Evolutionary conservation across 2,888 invertebrate species (phyloP).

Genomic region (Pyralis farinalis): DNA sequence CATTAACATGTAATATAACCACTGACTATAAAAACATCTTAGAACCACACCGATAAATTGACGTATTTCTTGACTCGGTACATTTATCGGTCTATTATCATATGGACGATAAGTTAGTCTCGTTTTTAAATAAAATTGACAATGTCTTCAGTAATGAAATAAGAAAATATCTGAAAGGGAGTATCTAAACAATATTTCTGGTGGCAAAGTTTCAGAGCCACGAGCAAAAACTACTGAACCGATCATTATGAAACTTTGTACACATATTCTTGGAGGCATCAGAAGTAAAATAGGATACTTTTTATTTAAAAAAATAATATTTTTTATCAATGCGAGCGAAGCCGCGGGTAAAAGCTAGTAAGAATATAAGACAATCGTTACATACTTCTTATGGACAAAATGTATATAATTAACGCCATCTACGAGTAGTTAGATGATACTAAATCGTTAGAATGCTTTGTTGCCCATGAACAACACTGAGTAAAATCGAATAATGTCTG

Average conservation of each 20-base stretch:
- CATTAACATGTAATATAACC: too few relatives aligned
- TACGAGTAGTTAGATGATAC: slow-evolving; percentile 5
- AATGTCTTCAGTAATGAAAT: slow-evolving; percentile 17
- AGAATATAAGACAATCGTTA: slow-evolving; percentile 6
- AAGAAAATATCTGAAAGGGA: slow-evolving; percentile 14
- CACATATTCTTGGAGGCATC: too few relatives aligned
- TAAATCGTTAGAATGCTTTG: slow-evolving; percentile 7
- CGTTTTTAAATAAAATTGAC: too few relatives aligned
- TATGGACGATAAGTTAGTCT: too few relatives aligned
- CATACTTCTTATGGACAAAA: slow-evolving; percentile 3
- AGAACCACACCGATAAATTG: too few relatives aligned
- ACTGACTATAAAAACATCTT: too few relatives aligned
- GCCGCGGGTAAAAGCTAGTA: slow-evolving; percentile 4
- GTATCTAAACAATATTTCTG: background rate
- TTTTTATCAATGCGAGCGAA: slow-evolving; percentile 8
- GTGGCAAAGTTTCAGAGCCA: slow-evolving; percentile 12
- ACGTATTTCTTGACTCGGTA: too few relatives aligned
- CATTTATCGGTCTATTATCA: too few relatives aligned
- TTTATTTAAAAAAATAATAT: slow-evolving; percentile 20
- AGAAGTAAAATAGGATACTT: too few relatives aligned
- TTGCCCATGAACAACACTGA: slow-evolving; percentile 1
- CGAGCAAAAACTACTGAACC: slow-evolving; percentile 15
- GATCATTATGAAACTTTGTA: slow-evolving; percentile 16
- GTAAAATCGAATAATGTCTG: slow-evolving; percentile 3
- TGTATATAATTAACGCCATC: slow-evolving; percentile 8